These are phyloP conservation scores for Eupithecia exiguata DNA, from an alignment of 2,888 invertebrate species.

Conservation along the genomic window DNA sequence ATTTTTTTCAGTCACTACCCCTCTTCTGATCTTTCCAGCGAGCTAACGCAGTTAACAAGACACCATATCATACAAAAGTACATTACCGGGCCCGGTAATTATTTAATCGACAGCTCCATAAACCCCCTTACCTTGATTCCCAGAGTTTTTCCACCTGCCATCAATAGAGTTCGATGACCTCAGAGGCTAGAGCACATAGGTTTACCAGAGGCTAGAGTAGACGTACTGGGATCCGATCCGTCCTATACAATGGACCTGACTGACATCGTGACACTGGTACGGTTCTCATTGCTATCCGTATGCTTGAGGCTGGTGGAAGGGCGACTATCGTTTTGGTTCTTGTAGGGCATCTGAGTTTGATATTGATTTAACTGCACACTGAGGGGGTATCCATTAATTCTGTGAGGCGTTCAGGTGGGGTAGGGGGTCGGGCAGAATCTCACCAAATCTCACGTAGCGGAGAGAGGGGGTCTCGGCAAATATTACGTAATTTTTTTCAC, in stretches of 20 bases:
- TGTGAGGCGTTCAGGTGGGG: no score
- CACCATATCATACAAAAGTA: no score
- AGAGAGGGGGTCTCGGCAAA: no score
- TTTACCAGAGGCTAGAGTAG: slow-evolving; percentile 9
- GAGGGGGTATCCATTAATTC: no score
- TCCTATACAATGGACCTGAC: slow-evolving; percentile 33
- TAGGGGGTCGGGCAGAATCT: no score
- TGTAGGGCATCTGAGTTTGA: neutral
- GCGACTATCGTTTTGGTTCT: slow-evolving; percentile 22
- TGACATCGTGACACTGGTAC: slow-evolving; percentile 43
- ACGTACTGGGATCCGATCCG: slow-evolving; percentile 17
- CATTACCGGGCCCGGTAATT: no score
- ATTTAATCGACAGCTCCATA: neutral
- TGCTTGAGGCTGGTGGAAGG: slow-evolving; percentile 19
- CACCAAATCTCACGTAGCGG: no score
- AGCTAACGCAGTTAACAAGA: no score
- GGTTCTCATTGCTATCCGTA: slow-evolving; percentile 52
- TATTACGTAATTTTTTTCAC: no score
- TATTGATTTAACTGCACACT: neutral
- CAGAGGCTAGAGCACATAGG: slow-evolving; percentile 3
- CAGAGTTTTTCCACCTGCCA: slow-evolving; percentile 25
- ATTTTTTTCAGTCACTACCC: no score
- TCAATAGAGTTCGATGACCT: slow-evolving; percentile 22
- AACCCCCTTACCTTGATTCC: slow-evolving; percentile 15
- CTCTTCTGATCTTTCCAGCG: no score